phyloP scores from a whole-genome alignment of 1,140 invertebrate species.

The Phthorimaea operculella region DNA sequence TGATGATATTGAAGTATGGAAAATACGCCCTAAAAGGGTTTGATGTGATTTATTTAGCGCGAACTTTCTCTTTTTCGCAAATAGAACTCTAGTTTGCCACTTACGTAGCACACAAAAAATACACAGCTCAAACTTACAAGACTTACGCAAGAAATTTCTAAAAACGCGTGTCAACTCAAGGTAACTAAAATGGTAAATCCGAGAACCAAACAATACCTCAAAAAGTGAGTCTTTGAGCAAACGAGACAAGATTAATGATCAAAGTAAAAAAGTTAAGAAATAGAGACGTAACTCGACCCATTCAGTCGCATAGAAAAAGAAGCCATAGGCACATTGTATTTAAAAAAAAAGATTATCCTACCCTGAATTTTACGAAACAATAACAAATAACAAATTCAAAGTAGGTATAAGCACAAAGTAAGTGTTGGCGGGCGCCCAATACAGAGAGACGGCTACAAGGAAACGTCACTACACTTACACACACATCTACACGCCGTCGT shows the following conservation, averaged over 20 bases:
- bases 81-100: not conserved
- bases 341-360: slow-evolving; percentile 19
- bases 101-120: not conserved
- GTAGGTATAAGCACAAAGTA: too few relatives aligned
- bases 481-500: too few relatives aligned
- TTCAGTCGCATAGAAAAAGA: slow-evolving; percentile 29
- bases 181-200: not conserved
- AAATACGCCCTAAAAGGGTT: too few relatives aligned
- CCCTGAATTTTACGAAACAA: slow-evolving; percentile 34
- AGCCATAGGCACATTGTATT: not conserved
- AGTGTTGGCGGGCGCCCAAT: too few relatives aligned
- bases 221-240: slow-evolving; percentile 33
- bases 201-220: not conserved
- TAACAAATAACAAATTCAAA: too few relatives aligned
- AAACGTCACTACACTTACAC: too few relatives aligned
- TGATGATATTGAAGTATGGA: too few relatives aligned
- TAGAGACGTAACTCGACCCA: slow-evolving; percentile 25
- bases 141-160: not conserved
- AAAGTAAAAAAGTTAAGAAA: slow-evolving; percentile 26
- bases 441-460: too few relatives aligned
- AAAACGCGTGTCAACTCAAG: not conserved
- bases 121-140: not conserved
- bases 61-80: not conserved
- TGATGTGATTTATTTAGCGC: too few relatives aligned
- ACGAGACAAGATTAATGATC: slow-evolving; percentile 56